These are phyloP conservation scores for Lutjanus erythropterus DNA, from an alignment of 2,113 vertebrate genomes.

Conservation along the genomic window DNA sequence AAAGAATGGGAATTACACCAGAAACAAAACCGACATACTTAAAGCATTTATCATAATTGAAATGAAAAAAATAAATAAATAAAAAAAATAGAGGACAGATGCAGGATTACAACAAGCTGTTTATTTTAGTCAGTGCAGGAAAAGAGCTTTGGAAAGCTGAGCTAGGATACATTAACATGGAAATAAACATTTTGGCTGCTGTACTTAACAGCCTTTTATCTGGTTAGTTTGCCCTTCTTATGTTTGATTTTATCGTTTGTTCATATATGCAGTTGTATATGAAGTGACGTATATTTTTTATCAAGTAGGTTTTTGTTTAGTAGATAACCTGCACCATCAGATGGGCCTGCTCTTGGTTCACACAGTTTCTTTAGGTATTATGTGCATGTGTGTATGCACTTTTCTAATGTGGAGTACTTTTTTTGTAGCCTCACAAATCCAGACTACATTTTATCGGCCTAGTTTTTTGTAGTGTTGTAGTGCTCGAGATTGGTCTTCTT, in stretches of 20 bases:
- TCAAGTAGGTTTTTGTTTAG: neutral
- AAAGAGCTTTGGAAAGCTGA: neutral
- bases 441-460: neutral
- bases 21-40: neutral
- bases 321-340: neutral
- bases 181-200: neutral
- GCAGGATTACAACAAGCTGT: neutral
- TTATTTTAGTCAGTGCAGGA: neutral
- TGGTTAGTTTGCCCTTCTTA: neutral
- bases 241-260: neutral
- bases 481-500: no score
- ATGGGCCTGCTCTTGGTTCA: neutral
- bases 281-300: neutral
- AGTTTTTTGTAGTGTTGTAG: no score
- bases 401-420: neutral
- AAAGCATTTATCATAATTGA: neutral
- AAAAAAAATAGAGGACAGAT: neutral
- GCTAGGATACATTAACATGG: neutral
- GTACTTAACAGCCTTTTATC: neutral
- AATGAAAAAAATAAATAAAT: no score
- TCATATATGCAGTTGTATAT: neutral
- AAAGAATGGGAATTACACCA: conserved; percentile 2
- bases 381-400: neutral
- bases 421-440: neutral
- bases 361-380: neutral